A percentile compares a stretch with the other conserved stretches of the same genome.
phyloP scores from a whole-genome alignment of 2,113 vertebrate species.

The Catharus fuscescens region DNA sequence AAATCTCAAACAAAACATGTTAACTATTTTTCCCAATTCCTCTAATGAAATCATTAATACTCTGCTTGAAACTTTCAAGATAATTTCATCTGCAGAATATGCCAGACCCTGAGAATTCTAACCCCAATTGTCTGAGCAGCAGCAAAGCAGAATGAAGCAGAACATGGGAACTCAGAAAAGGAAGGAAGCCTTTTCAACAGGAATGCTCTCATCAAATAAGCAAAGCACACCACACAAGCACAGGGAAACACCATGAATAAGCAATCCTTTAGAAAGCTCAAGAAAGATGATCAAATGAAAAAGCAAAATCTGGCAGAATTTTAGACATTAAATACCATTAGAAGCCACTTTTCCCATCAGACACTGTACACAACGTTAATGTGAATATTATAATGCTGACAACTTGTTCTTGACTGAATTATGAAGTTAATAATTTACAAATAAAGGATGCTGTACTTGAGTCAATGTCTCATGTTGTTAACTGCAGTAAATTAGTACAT shows the following conservation, averaged over 20 bases:
- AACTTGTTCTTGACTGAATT: background rate
- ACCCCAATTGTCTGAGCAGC: background rate
- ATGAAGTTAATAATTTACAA: background rate
- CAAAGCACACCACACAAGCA: background rate
- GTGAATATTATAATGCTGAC: background rate
- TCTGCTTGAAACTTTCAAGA: background rate
- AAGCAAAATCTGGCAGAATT: background rate
- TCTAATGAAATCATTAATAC: background rate
- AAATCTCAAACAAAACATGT: background rate
- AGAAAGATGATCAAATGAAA: background rate
- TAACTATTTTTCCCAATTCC: background rate
- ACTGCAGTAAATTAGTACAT: background rate
- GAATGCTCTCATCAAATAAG: background rate
- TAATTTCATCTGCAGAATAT: background rate
- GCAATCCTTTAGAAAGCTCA: background rate
- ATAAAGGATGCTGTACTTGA: background rate
- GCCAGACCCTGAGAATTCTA: background rate
- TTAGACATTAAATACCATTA: background rate
- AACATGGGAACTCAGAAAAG: background rate
- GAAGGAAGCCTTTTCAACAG: background rate
- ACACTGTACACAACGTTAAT: background rate
- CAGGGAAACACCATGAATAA: background rate
- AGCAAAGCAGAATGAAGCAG: background rate
- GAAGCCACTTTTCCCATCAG: background rate
- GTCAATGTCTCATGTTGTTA: background rate